Base-by-base conservation (phyloP, 2,888 invertebrate genomes). In the Agriopis leucophaearia region DNA sequence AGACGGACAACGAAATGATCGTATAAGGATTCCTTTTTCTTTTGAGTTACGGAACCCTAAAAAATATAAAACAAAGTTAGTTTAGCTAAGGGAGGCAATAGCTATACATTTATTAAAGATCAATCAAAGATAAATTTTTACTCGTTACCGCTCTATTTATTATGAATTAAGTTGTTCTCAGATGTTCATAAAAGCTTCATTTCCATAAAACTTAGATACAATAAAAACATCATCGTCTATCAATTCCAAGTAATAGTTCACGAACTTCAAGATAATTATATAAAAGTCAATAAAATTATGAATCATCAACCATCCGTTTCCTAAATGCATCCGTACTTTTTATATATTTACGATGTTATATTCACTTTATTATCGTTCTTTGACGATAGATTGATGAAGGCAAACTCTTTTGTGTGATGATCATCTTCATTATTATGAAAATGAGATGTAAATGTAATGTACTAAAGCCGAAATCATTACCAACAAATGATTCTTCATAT, bases 231-330 rank as follows among this genome's bases (percentile, higher is more conserved):
- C 76, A 38, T 69, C 74, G 67, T 56, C 52, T 74, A 72, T 69
- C 69, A 68, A 64, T 67, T 58, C 35, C 13, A 45, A 44, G 48
- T 18, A 44, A 1, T 51, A 54, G 63, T 44, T 55, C 55, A 67
- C 57, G 42, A 68, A 57, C 60, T 64, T 56, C 40, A 61, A 52
- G 8, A 52, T 2, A 52, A 40, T 8, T 8, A 54, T 1, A 45
- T 56, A 74, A 77, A 27, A 77, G 76, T 78, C 76, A 78, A 82
- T 81, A 80, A 80, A 74, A 75, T 73, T 69, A 74, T 74, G 74
- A 81, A 78, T 72, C 66, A 76, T 62, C 76, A 82, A 82, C 84
- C 83, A 84, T 86, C 85, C 85, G 85, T 70, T 83, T 81, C 81
- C 79, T 73, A 78, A 71, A 59, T 40, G 58, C 50, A 51, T 48